Evolutionary conservation across 2,113 vertebrate genomes (phyloP).

Genomic region (Tyrannus savana): DNA sequence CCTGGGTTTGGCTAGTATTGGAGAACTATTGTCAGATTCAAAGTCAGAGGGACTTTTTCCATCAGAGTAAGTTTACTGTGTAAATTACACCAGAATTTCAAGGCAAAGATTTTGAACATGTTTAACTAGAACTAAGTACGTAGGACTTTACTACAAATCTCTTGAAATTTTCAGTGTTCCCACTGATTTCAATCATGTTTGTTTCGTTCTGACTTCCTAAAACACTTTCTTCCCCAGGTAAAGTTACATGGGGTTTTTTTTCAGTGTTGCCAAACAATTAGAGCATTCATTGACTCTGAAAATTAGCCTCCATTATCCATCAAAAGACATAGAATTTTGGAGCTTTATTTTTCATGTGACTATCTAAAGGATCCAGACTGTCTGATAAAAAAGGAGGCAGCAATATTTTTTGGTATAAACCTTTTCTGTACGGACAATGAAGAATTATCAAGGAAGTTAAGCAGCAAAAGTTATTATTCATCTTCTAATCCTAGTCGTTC

Average conservation of each 20-base stretch:
- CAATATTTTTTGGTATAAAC: neutral
- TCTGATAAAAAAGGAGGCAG: neutral
- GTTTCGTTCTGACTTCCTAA: neutral
- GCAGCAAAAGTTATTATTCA: neutral
- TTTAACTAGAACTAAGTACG: neutral
- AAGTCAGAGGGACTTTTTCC: neutral
- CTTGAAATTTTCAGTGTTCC: neutral
- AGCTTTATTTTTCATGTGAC: neutral
- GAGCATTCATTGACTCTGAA: neutral
- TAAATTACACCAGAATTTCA: neutral
- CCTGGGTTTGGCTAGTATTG: neutral
- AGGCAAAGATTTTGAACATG: neutral
- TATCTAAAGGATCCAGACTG: neutral
- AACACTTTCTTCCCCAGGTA: neutral
- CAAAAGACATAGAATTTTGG: neutral
- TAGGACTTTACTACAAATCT: neutral
- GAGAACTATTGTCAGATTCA: neutral
- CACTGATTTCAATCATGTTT: neutral
- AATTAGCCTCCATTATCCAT: neutral
- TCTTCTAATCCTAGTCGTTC: neutral
- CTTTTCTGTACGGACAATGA: neutral
- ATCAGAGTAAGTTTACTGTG: neutral
- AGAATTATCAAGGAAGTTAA: neutral
- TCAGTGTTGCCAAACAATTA: neutral
- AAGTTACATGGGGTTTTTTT: neutral